Evolutionary conservation across 2,113 vertebrate species (phyloP), one percentile per base, ranked within the genome.

Genomic region (Callipepla squamata): DNA sequence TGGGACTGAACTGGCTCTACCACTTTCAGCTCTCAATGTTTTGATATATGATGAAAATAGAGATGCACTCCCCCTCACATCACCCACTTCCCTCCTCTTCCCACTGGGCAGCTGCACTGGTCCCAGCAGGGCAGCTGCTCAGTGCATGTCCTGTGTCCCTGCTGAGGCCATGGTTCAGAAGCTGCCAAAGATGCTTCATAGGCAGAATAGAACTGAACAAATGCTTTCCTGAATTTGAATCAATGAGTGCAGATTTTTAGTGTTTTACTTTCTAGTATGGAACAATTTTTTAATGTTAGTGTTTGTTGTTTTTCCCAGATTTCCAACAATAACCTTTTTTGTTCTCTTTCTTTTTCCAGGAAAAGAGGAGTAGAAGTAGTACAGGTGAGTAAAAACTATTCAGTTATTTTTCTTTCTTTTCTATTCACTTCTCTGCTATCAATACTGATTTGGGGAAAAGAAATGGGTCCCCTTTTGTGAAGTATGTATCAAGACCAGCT

Each of bases 321-420:
- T 94, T 68, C 63, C 47, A 34, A 59, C 67, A 90, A 76, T 98
- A 95, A 97, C 70, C 3, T 26, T 67, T 84, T 44, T 77, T 89
- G 76, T 92, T 69, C 78, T 89, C 95, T 97, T 85, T 94, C 86
- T 91, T 96, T 96, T 97, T 45, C 96, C 96, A 99, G 99, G 97
- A 99, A 99, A 98, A 98, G 99, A 96, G 99, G 99, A 75, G 98
- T 99, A 89, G 99, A 99, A 96, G 99, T 99, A 78, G 97, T 99
- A 87, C 99, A 99, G 99, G 99, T 99, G 97, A 98, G 99, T 97
- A 96, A 89, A 80, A 85, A 45, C 50, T 55, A 0, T 84, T 79
- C 66, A 55, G n/a, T 82, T 57, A 13, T 47, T 87, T 91, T 74
- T 90, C 2, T 72, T 72, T 59, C 9, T 55, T 75, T 53, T 53